phyloP scores from a whole-genome alignment of 2,888 invertebrate species.

The Drosophila atroscutellata region DNA sequence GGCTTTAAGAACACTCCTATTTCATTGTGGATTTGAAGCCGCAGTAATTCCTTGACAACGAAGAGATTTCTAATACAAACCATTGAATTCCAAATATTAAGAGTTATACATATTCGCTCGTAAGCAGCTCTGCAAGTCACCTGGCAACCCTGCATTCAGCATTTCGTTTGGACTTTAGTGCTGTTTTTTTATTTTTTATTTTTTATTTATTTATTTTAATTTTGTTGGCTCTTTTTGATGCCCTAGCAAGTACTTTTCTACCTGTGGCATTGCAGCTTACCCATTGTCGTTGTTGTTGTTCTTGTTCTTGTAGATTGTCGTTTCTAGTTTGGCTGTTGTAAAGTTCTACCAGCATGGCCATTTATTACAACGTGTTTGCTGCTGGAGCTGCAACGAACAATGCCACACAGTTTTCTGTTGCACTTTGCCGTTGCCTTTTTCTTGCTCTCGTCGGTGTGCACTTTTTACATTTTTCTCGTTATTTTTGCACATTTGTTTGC shows the following conservation, averaged over 20 bases:
- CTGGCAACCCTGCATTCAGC: constrained; percentile 26
- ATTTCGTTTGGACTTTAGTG: constrained; percentile 1
- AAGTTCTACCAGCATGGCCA: constrained; percentile 46
- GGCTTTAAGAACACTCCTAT: neutral
- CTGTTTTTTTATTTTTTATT: neutral
- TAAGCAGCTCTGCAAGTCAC: neutral
- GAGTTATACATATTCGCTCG: neutral
- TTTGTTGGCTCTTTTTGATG: constrained; percentile 2
- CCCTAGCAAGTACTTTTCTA: constrained; percentile 29
- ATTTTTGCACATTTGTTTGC: constrained; percentile 81
- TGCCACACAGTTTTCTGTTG: constrained; percentile 69
- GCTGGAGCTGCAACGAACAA: constrained; percentile 66
- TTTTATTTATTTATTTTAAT: neutral
- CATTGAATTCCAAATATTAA: neutral
- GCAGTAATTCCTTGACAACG: neutral
- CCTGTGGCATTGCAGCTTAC: constrained; percentile 43
- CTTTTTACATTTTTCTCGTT: constrained; percentile 78
- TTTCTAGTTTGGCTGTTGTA: constrained; percentile 29
- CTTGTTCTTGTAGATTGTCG: constrained; percentile 14
- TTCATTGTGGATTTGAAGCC: neutral
- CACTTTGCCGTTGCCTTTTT: constrained; percentile 25
- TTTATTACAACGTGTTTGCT: constrained; percentile 71
- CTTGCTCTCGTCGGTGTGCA: constrained; percentile 23
- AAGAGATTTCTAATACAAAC: neutral
- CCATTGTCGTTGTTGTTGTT: constrained; percentile 22